These are phyloP conservation scores for Pteropus rufus DNA, from an alignment of 2,797 vertebrate species.

Conservation along the genomic window DNA sequence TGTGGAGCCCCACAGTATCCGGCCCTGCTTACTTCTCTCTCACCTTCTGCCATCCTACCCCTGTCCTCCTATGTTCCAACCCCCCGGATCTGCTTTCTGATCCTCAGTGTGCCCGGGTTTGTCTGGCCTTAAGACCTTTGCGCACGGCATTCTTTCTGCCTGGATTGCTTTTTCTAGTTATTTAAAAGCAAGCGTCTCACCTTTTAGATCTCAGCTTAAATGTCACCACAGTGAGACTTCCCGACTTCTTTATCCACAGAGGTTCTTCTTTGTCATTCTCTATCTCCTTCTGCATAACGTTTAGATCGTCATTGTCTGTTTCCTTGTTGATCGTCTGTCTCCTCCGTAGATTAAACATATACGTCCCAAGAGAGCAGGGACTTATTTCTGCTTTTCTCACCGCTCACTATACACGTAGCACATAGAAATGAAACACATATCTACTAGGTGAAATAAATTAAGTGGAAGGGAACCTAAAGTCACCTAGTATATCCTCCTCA, in stretches of 20 bases:
- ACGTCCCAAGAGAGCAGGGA: not conserved
- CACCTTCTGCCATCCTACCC: too few relatives aligned
- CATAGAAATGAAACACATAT: not conserved
- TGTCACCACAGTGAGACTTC: not conserved
- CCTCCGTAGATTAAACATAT: accelerated
- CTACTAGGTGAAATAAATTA: not conserved
- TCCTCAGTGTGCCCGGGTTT: not conserved
- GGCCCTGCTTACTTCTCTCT: not conserved
- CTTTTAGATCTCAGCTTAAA: not conserved
- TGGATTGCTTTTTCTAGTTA: not conserved
- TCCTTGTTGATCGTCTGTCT: not conserved
- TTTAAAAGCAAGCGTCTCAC: not conserved
- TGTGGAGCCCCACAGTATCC: accelerated
- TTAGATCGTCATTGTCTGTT: not conserved
- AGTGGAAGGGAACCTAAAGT: not conserved
- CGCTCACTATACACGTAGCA: not conserved
- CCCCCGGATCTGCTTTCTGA: not conserved
- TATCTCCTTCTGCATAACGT: not conserved
- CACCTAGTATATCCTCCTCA: not conserved
- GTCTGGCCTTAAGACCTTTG: not conserved
- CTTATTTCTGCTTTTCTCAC: not conserved
- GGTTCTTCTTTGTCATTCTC: not conserved
- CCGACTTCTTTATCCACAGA: not conserved
- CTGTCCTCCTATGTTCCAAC: accelerated
- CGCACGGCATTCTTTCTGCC: not conserved